These are phyloP conservation scores for Procambarus virginalis DNA, from an alignment of 1,140 invertebrate genomes.

Conservation along the genomic window DNA sequence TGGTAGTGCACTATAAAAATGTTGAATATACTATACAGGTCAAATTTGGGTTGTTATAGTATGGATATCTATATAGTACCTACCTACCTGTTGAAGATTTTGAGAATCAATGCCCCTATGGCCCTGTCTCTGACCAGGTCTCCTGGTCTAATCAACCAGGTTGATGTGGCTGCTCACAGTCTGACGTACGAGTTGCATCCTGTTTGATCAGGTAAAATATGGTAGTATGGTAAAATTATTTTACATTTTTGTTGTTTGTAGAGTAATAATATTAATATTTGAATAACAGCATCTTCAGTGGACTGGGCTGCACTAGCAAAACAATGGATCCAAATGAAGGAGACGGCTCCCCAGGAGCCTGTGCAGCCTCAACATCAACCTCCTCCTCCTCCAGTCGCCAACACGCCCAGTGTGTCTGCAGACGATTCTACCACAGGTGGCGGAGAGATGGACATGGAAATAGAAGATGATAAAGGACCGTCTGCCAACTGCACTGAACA, in stretches of 20 bases:
- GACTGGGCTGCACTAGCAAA: conserved; percentile 97
- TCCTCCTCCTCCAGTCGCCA: conserved; percentile 70
- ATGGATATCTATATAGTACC: too few relatives aligned
- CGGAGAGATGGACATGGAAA: conserved; percentile 89
- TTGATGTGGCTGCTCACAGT: too few relatives aligned
- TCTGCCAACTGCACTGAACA: conserved; percentile 12
- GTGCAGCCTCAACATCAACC: conserved; percentile 6
- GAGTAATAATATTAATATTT: background rate
- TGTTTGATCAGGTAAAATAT: too few relatives aligned
- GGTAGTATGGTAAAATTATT: background rate
- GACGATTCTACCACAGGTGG: conserved; percentile 76
- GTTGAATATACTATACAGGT: too few relatives aligned
- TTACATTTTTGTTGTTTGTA: background rate
- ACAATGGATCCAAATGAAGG: conserved; percentile 98
- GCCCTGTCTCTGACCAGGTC: too few relatives aligned
- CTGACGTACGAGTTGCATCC: too few relatives aligned
- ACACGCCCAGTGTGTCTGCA: conserved; percentile 72
- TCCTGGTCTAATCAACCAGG: too few relatives aligned
- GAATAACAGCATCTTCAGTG: conserved; percentile 77
- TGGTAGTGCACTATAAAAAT: too few relatives aligned
- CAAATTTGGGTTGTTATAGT: too few relatives aligned
- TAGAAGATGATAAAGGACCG: conserved; percentile 80
- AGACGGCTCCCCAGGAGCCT: conserved; percentile 73
- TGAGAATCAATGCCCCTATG: too few relatives aligned
- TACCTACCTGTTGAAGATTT: too few relatives aligned